Base-by-base conservation (phyloP, 1,140 invertebrate genomes). In the Bombus soroeensis region DNA sequence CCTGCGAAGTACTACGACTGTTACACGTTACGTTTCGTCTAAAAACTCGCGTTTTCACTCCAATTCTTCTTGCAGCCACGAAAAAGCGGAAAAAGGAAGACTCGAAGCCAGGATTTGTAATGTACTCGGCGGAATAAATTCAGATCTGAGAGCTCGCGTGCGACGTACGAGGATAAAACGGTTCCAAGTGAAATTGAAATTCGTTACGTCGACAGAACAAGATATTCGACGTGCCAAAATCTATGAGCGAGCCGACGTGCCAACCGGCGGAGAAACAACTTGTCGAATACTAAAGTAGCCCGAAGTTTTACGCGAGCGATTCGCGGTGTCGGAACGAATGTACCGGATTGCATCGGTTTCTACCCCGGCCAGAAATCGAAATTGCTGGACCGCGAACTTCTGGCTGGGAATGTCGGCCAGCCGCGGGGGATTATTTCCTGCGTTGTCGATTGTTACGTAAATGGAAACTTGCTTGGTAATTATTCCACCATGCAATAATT, bases 401-500 rank as follows among this genome's bases (percentile, higher is more conserved):
- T 59, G 37, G 28, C 9, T 39, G 78, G 82, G 71, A 85, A 89
- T 53, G 82, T 75, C 15, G 39, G 57, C 79, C 71, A 77, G 87
- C 53, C 85, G 64, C 59, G 62, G 59, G 88, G 39, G 80, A 89
- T 90, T 86, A 87, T 90, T 90, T 89, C 75, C 88, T 85, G 41
- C 81, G 71, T 68, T 82, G 73, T 82, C 81, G 85, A 80, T 88
- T 87, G 84, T 83, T 85, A 80, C 80, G 89, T 89, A 83, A 92
- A 88, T 89, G 81, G 83, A 90, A 91, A 89, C 73, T 87, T 73
- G n/a, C 83, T 87, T 5, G 81, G 88, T 90, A 90, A 91, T 91
- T 93, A 92, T 90, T 90, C 84, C 82, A 76, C 86, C 72, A 76
- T 73, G 73, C 79, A 91, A 92, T 93, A 92, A 92, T 89, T 89